Base-by-base conservation (phyloP, 2,113 vertebrate genomes). In the Gallinago paraguaiae region DNA sequence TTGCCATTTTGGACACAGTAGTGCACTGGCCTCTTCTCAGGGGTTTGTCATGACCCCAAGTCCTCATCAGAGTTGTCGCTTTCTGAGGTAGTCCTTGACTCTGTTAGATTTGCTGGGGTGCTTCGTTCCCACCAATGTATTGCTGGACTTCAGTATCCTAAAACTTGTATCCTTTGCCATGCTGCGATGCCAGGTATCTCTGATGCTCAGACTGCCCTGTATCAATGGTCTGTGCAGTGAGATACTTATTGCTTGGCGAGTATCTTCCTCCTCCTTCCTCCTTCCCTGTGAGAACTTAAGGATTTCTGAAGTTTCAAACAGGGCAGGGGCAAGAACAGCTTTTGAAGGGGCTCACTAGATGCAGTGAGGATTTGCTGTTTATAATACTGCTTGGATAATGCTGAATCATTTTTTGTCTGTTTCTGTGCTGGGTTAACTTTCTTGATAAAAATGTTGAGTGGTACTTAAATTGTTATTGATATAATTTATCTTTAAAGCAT, bases 321-420 rank as follows among this genome's bases (percentile, higher is more conserved):
- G 37, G 46, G 13, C 23, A 35, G 37, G 25, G 41, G 3, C 39
- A 10, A 33, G 70, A 31, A 1, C 0, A 1, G 17, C 43, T 68
- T 59, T 2, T 33, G 72, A 19, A 25, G 53, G 37, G 23, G 4
- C 50, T 60, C 4, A 10, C 9, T 41, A 25, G 0, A 17, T 57
- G 20, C 22, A 31, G 25, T 2, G 60, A 14, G 23, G 24, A 30
- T 45, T 67, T 65, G 41, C 46, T 63, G 41, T 43, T 75, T 13
- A 0, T 23, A 51, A 13, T 33, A 50, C 41, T 59, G 6, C 24
- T 27, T n/a, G 53, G 16, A 39, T 28, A n/a, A 13, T 0, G 2
- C 30, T 23, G 33, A 41, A 31, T 57, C 3, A 6, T 45, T 57
- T 83, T 30, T 35, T 16, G 33, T 41, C 45, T 17, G 2, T 35